Evolutionary conservation across 2,797 vertebrate species (phyloP), one percentile per base, ranked within the genome.

Genomic region (Borostomias antarcticus): DNA sequence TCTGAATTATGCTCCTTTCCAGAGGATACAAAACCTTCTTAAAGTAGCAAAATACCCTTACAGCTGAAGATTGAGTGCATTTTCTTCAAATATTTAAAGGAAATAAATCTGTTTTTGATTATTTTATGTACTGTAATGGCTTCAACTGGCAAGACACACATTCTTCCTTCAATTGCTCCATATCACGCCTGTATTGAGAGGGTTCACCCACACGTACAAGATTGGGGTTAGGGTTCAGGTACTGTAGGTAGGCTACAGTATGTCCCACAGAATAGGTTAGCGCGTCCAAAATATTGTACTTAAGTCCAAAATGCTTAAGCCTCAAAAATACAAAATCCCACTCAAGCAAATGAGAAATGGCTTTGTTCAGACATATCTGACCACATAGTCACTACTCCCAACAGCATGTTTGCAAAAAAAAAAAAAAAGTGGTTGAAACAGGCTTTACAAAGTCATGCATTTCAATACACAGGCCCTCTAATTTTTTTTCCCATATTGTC

Each of bases 341-440:
- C 63, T 70, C 62, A 75, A 62, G 50, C 15, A 32, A 62, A 70
- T 60, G 28, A 63, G 69, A 60, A 51, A 85, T 76, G 64, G 54
- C 71, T 76, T 82, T 82, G 80, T 82, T 73, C 68, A n/a, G 43
- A 35, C 58, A 67, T 73, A 66, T 73, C 61, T 78, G 68, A 74
- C 69, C 21, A 69, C 76, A 68, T 54, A 62, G 74, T 77, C 74
- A 75, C 62, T 70, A 54, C 80, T 82, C 76, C 63, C 35, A 30
- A 64, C 72, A 56, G 40, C 72, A 80, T 77, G 35, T 4, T 6
- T n/a, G 37, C 32, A 13, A 15, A 13, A 6, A 30, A 26, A 57
- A 63, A 23, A 37, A 63, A 59, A 62, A 43, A 69, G 66, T 67
- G 29, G 54, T 32, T 51, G 26, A 62, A 58, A 73, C 68, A 64